Evolutionary conservation across 2,888 invertebrate genomes (phyloP).

Genomic region (Rotaria socialis): DNA sequence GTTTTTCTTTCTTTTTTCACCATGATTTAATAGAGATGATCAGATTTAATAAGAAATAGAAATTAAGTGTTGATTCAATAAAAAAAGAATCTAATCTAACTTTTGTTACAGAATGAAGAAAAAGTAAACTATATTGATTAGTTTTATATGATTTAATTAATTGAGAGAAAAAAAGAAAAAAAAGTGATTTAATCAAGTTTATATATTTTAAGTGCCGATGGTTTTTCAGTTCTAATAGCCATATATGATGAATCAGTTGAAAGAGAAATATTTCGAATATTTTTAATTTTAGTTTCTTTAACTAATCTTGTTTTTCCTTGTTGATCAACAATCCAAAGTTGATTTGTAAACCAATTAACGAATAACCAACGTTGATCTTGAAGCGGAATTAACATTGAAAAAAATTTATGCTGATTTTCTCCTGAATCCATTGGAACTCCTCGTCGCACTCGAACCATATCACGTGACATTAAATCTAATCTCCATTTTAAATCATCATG

Average conservation of each 20-base stretch:
- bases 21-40: too few species aligned
- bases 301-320: not conserved
- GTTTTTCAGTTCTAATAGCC: not conserved
- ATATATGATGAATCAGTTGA: not conserved
- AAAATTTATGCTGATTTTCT: conserved; percentile 26
- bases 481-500: conserved; percentile 19
- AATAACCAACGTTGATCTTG: conserved; percentile 11
- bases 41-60: too few species aligned
- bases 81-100: too few species aligned
- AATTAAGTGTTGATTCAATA: too few species aligned
- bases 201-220: not conserved
- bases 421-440: not conserved
- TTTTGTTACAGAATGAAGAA: too few species aligned
- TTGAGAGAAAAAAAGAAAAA: not conserved
- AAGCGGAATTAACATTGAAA: not conserved
- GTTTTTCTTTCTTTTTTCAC: too few species aligned
- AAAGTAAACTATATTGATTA: too few species aligned
- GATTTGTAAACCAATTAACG: conserved; percentile 5
- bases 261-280: not conserved
- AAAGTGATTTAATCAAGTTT: not conserved
- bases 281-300: not conserved
- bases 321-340: conserved; percentile 11
- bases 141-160: too few species aligned
- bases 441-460: not conserved
- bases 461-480: conserved; percentile 11